phyloP scores from a whole-genome alignment of 2,888 invertebrate genomes.

The Idaea biselata region DNA sequence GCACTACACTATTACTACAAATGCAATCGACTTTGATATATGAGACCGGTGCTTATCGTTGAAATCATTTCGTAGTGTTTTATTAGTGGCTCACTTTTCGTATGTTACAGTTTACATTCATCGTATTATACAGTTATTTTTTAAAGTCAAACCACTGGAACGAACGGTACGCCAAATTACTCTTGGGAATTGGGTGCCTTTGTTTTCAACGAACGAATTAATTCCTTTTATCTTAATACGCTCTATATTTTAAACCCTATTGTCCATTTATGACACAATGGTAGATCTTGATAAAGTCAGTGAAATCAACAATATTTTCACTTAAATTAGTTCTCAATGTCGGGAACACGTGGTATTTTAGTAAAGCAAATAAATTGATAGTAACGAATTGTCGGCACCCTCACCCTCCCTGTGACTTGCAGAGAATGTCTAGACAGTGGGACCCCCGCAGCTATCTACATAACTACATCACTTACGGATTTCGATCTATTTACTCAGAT shows the following conservation, averaged over 20 bases:
- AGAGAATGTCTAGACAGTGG: constrained; percentile 77
- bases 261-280: constrained; percentile 23
- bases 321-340: constrained; percentile 51
- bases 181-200: constrained; percentile 72
- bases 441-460: constrained; percentile 52
- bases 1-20: constrained; percentile 34
- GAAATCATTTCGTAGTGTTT: constrained; percentile 43
- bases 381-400: constrained; percentile 66
- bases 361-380: constrained; percentile 75
- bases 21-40: constrained; percentile 35
- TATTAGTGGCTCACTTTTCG: constrained; percentile 36
- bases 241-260: constrained; percentile 8
- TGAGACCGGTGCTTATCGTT: constrained; percentile 30
- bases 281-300: constrained; percentile 5
- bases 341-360: constrained; percentile 64
- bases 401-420: constrained; percentile 72
- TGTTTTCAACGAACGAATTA: constrained; percentile 56
- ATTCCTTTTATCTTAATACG: constrained; percentile 37
- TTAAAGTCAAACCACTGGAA: constrained; percentile 56
- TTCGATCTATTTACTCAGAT: constrained; percentile 39
- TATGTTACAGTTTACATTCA: constrained; percentile 56
- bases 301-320: constrained; percentile 22
- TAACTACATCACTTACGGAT: constrained; percentile 42
- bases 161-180: constrained; percentile 76
- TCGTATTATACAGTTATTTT: constrained; percentile 61